Conservation (phyloP, 2,797 vertebrate species). For the Trachops cirrhosus region DNA sequence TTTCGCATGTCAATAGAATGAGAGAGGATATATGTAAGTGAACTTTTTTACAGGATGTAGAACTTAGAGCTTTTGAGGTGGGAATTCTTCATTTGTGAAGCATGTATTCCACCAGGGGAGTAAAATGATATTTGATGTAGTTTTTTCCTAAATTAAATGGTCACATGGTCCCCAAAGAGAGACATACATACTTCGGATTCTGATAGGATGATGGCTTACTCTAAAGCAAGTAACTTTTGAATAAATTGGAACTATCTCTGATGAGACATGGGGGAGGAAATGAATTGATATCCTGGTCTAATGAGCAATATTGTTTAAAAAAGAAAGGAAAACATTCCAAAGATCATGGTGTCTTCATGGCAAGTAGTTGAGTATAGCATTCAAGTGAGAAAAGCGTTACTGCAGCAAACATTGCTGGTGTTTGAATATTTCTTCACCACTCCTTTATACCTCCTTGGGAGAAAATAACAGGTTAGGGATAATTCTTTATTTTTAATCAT, state of each 20-base stretch:
- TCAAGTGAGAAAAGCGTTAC: background rate
- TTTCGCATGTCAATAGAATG: constrained; percentile 25
- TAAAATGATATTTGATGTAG: constrained; percentile 57
- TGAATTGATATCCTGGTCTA: constrained; percentile 59
- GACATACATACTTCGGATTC: constrained; percentile 47
- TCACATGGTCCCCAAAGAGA: background rate
- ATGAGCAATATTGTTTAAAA: constrained; percentile 56
- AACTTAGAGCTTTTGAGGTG: constrained; percentile 14
- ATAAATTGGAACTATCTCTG: constrained; percentile 50
- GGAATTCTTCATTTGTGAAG: constrained; percentile 65
- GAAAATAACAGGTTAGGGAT: background rate
- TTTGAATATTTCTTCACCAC: constrained; percentile 54
- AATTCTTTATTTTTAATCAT: constrained; percentile 40
- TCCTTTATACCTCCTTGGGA: background rate
- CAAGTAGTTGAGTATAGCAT: background rate
- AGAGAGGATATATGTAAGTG: constrained; percentile 61
- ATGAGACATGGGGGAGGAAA: background rate
- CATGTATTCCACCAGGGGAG: background rate
- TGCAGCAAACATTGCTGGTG: background rate
- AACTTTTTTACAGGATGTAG: constrained; percentile 16
- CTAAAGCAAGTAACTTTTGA: constrained; percentile 69
- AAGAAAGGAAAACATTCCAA: background rate
- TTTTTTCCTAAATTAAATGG: constrained; percentile 65
- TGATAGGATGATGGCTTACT: constrained; percentile 57
- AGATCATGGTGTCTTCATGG: background rate